These are phyloP conservation scores for Oceanites oceanicus DNA, from an alignment of 2,113 vertebrate species.

Conservation along the genomic window DNA sequence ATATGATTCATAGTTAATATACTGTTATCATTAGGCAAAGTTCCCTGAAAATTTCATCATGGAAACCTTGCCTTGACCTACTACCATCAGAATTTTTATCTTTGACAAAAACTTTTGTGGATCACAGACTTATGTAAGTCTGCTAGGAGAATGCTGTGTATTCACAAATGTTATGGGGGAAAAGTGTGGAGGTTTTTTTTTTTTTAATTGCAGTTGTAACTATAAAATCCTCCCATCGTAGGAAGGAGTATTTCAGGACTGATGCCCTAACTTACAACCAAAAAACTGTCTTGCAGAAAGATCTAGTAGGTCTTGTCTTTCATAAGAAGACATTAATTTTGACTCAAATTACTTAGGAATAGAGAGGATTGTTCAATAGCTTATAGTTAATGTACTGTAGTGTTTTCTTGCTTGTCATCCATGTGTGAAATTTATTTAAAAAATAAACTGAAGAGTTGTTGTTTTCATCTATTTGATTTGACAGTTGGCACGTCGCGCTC, in stretches of 20 bases:
- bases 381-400: not conserved
- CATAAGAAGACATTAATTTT: not conserved
- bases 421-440: not conserved
- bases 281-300: not conserved
- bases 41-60: not conserved
- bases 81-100: not conserved
- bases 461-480: not conserved
- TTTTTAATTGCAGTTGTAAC: not conserved
- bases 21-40: not conserved
- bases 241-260: not conserved
- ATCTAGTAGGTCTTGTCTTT: not conserved
- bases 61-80: not conserved
- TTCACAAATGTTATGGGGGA: not conserved
- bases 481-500: accelerated
- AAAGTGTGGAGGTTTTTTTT: not conserved
- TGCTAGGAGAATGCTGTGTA: not conserved
- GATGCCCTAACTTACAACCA: not conserved
- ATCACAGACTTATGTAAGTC: not conserved
- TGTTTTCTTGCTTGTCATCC: not conserved
- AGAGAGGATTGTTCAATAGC: not conserved
- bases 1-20: not conserved
- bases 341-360: not conserved
- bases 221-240: not conserved
- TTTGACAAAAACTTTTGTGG: not conserved
- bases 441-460: not conserved